phyloP scores from a whole-genome alignment of 2,113 vertebrate genomes.

The Gobiocypris rarus region DNA sequence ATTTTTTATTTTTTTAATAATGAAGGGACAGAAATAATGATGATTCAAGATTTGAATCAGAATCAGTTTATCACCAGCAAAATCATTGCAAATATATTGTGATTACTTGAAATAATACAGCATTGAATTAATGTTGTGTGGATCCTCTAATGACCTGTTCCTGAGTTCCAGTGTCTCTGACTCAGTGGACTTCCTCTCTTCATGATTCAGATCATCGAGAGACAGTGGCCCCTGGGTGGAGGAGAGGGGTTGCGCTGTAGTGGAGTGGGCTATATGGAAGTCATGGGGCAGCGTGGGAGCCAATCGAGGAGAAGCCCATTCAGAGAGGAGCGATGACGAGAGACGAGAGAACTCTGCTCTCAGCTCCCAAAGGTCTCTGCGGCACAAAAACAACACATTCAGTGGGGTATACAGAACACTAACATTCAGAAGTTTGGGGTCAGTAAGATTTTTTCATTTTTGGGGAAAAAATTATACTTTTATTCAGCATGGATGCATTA shows the following conservation, averaged over 20 bases:
- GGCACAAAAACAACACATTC: conserved; percentile 26
- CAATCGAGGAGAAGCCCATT: conserved; percentile 62
- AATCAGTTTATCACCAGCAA: background rate
- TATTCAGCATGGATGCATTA: background rate
- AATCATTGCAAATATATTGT: background rate
- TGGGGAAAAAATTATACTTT: no score
- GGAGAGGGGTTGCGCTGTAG: conserved; percentile 1
- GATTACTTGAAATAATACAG: background rate
- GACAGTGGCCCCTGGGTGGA: conserved; percentile 54
- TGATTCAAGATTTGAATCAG: background rate
- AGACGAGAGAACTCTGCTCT: conserved; percentile 83
- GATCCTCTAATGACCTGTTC: conserved; percentile 67
- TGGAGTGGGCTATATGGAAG: background rate
- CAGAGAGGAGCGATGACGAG: conserved; percentile 79
- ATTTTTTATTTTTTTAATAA: background rate
- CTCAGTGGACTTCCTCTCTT: conserved; percentile 55
- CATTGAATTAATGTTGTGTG: background rate
- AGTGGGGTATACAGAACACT: background rate
- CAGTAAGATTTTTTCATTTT: no score
- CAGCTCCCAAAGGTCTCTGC: conserved; percentile 84
- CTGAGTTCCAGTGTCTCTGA: conserved; percentile 65
- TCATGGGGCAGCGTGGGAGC: conserved; percentile 13
- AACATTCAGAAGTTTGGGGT: no score
- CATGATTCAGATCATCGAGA: conserved; percentile 67
- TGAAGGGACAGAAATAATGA: background rate